Evolutionary conservation across 2,797 vertebrate species (phyloP).

Genomic region (Myripristis murdjan): DNA sequence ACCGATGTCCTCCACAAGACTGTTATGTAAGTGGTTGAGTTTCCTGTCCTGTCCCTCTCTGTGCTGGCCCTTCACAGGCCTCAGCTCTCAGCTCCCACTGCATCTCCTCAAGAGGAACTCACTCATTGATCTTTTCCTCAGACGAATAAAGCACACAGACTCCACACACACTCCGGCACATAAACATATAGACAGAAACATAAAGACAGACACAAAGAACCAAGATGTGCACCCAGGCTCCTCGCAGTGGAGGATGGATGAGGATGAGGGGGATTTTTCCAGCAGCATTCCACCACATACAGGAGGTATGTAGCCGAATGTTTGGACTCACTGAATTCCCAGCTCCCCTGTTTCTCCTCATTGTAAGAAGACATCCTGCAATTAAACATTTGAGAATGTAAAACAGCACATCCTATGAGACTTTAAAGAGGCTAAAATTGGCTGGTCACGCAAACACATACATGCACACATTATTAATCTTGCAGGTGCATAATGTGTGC

Average conservation of each 20-base stretch:
- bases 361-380: not conserved
- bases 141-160: constrained; percentile 19
- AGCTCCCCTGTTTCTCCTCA: constrained; percentile 9
- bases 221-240: constrained; percentile 46
- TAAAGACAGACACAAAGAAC: constrained; percentile 29
- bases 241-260: constrained; percentile 1
- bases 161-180: not conserved
- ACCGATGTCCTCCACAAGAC: constrained; percentile 66
- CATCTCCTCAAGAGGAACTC: constrained; percentile 44
- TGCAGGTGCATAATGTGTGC: not conserved
- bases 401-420: not conserved
- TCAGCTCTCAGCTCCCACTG: constrained; percentile 5
- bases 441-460: too few relatives aligned
- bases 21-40: constrained; percentile 78
- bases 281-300: constrained; percentile 28
- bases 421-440: not conserved
- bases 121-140: constrained; percentile 27
- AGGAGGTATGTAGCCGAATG: constrained; percentile 47
- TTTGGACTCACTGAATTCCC: constrained; percentile 33
- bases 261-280: constrained; percentile 41
- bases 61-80: constrained; percentile 35
- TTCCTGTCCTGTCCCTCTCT: constrained; percentile 71
- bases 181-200: too few relatives aligned
- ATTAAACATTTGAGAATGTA: not conserved
- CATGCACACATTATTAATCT: too few relatives aligned